phyloP scores from a whole-genome alignment of 2,888 invertebrate species.

The Lycophotia porphyrea region DNA sequence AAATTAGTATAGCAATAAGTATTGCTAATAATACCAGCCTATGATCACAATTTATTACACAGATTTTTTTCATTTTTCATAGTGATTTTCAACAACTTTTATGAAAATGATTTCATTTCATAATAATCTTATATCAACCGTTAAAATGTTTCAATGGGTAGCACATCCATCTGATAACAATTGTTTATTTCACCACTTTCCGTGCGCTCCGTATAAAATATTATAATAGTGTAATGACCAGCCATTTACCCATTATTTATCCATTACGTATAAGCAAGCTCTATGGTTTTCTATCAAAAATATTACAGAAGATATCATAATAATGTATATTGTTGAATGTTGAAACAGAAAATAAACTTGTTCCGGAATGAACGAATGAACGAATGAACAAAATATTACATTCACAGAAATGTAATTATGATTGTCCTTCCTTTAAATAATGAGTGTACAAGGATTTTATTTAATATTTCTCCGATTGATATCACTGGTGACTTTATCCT shows the following conservation, averaged over 20 bases:
- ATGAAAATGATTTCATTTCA: not conserved
- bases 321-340: slow-evolving; percentile 8
- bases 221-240: slow-evolving; percentile 48
- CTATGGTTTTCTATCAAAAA: slow-evolving; percentile 21
- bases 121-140: too few species aligned
- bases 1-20: not conserved
- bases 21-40: not conserved
- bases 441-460: not conserved
- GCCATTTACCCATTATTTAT: slow-evolving; percentile 55
- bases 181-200: slow-evolving; percentile 9
- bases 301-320: slow-evolving; percentile 19
- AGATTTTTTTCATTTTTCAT: too few species aligned
- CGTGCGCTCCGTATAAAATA: slow-evolving; percentile 12
- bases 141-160: slow-evolving; percentile 16
- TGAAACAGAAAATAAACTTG: not conserved
- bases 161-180: slow-evolving; percentile 20
- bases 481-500: not conserved
- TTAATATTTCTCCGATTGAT: not conserved
- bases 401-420: not conserved
- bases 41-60: not conserved
- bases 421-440: not conserved
- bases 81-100: not conserved
- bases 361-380: not conserved
- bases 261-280: slow-evolving; percentile 31
- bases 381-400: not conserved